These are phyloP conservation scores for Aphrophora alni DNA, from an alignment of 2,888 invertebrate genomes.

Conservation along the genomic window DNA sequence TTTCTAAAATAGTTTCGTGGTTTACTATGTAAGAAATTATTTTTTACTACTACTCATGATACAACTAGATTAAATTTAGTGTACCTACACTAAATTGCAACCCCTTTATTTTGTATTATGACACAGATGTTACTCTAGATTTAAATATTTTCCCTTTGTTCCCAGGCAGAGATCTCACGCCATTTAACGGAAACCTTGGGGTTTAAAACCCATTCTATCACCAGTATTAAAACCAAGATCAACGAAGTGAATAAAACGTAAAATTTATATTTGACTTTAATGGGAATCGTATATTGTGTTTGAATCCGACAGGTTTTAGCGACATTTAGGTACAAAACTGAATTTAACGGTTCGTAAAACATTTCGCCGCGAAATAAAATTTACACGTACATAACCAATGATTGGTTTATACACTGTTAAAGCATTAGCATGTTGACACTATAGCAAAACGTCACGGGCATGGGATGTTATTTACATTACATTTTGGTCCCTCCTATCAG, in stretches of 20 bases:
- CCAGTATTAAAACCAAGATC: not conserved
- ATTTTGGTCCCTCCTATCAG: not conserved
- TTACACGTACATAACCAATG: not conserved
- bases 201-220: not conserved
- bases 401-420: not conserved
- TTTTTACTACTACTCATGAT: too few species aligned
- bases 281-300: not conserved
- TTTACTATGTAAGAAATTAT: too few species aligned
- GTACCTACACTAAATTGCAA: too few species aligned
- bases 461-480: not conserved
- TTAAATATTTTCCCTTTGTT: too few species aligned
- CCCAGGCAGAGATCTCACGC: too few species aligned
- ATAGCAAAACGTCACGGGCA: too few species aligned
- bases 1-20: too few species aligned
- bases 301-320: not conserved
- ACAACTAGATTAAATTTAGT: too few species aligned
- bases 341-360: not conserved
- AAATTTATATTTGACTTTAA: not conserved
- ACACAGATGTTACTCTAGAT: too few species aligned
- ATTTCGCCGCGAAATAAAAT: not conserved
- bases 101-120: too few species aligned
- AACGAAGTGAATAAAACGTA: not conserved
- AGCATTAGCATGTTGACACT: too few species aligned
- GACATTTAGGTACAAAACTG: too few species aligned
- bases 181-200: not conserved